Evolutionary conservation across 2,797 vertebrate genomes (phyloP), one percentile per base, ranked within the genome.

Genomic region (Myiotriccus ornatus): DNA sequence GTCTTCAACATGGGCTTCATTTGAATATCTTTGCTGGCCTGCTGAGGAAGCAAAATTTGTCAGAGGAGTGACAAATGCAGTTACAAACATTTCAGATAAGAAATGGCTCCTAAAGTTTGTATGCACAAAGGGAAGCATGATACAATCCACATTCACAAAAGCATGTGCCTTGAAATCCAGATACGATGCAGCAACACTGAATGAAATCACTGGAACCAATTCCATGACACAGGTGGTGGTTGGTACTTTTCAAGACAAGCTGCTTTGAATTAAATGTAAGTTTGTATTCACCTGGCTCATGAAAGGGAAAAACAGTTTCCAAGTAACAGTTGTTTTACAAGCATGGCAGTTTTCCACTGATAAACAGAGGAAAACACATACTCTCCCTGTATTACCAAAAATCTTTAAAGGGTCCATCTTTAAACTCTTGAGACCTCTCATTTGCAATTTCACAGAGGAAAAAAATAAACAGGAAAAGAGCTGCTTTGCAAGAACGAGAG

Each of bases 111-210:
- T 27, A 15, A 12, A 30, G 14, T 23, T 62, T 18, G 15, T 1
- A 12, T 13, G 23, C 46, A 50, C 25, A 44, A 34, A 43, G 39
- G 17, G 28, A 71, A 89, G 12, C 9, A 2, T 2, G 9, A 37
- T 28, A 41, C 3, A 13, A 32, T 27, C 27, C 50, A n/a, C 4
- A 1, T 49, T 60, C 23, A 49, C 32, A 47, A 32, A 34, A 70
- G 28, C 20, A 55, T 19, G 5, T 1, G 3, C 27, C 69, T 52
- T 56, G 44, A 94, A 81, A 64, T 41, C 9, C 18, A 78, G 69
- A 43, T 17, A 47, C 12, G 7, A 5, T 0, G 0, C 32, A 60
- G 14, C 49, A 68, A 9, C 2, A 7, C 60, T 50, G 43, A 49
- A 63, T 7, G 2, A 63, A 63, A 37, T 14, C 32, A 14, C 24